Percentiles rank a stretch among this genome's conserved stretches.
Conservation (phyloP, 2,888 invertebrate genomes). For the Sphaeridia pumilis region DNA sequence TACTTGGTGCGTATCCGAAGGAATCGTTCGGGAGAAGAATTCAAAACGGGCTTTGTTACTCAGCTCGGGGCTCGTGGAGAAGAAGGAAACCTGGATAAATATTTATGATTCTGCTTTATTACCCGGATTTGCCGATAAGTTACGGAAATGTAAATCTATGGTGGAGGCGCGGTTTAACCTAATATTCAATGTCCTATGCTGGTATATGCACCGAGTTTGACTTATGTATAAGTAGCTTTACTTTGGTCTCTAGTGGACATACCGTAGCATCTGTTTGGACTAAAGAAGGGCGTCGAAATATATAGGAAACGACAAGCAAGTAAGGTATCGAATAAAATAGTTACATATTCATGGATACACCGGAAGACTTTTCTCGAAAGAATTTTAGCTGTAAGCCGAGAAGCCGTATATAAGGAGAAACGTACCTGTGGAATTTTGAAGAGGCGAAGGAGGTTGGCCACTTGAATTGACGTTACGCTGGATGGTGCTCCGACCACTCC, state of each 20-base stretch:
- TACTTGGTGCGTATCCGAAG: slow-evolving; percentile 86
- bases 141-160: neutral
- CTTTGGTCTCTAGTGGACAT: too few species aligned
- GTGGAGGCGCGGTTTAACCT: neutral
- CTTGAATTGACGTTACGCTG: slow-evolving; percentile 91
- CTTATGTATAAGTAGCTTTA: too few species aligned
- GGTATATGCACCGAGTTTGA: neutral
- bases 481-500: slow-evolving; percentile 82
- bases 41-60: slow-evolving; percentile 91
- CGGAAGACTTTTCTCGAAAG: too few species aligned
- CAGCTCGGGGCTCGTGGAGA: slow-evolving; percentile 86
- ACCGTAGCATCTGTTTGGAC: too few species aligned
- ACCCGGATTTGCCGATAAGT: too few species aligned
- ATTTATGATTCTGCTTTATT: slow-evolving; percentile 1
- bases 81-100: slow-evolving; percentile 72
- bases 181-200: neutral
- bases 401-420: neutral
- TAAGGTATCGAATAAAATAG: too few species aligned
- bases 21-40: slow-evolving; percentile 86
- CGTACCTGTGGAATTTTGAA: slow-evolving; percentile 74
- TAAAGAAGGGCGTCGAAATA: too few species aligned
- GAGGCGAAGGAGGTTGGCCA: slow-evolving; percentile 77
- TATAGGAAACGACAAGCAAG: too few species aligned
- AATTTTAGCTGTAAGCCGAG: neutral
- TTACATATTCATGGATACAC: too few species aligned